These are phyloP conservation scores for Pollicipes pollicipes DNA, from an alignment of 1,140 invertebrate species.

Conservation along the genomic window DNA sequence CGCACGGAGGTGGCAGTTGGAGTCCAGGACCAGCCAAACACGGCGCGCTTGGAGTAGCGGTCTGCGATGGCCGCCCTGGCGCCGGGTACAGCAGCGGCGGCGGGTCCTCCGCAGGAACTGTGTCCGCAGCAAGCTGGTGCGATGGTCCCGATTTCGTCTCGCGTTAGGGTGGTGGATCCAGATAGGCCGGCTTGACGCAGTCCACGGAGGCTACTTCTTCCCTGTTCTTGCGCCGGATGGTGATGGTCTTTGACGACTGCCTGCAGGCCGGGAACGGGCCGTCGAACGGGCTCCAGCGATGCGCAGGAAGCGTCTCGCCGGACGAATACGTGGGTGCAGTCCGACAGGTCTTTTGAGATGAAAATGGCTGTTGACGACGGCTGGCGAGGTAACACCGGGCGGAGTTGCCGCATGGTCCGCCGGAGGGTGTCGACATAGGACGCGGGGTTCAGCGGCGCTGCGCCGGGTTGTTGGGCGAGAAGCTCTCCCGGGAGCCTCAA, in stretches of 20 bases:
- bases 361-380: background rate
- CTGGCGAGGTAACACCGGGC: too few species aligned
- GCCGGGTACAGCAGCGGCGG: too few species aligned
- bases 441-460: background rate
- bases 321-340: background rate
- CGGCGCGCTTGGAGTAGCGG: too few species aligned
- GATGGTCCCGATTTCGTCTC: too few species aligned
- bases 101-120: too few species aligned
- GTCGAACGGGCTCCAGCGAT: background rate
- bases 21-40: too few species aligned
- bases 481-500: slow-evolving; percentile 19
- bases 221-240: background rate
- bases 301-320: background rate
- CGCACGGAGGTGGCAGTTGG: too few species aligned
- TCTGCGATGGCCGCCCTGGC: too few species aligned
- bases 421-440: background rate
- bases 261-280: background rate
- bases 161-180: too few species aligned
- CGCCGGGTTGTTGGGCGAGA: background rate
- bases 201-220: background rate
- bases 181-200: background rate
- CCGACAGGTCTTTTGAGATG: background rate
- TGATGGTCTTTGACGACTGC: background rate
- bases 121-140: too few species aligned
- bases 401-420: background rate